These are phyloP conservation scores for Dendropsophus ebraccatus DNA, from an alignment of 2,113 vertebrate genomes.

Conservation along the genomic window DNA sequence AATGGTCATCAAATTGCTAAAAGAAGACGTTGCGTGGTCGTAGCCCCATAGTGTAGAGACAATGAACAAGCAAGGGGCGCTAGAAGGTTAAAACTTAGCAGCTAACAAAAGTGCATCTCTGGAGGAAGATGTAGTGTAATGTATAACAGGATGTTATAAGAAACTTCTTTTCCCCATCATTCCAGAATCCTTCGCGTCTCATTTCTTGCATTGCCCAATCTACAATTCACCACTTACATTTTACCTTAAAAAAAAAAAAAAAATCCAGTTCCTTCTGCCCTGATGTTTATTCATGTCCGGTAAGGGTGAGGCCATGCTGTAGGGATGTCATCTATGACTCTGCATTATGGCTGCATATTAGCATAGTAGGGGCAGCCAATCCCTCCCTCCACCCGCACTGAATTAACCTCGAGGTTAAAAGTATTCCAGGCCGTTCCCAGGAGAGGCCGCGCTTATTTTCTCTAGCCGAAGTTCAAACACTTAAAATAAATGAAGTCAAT, in stretches of 20 bases:
- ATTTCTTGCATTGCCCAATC: not conserved
- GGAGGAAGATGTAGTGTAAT: not conserved
- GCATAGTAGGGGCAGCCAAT: not conserved
- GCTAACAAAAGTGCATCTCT: too few species aligned
- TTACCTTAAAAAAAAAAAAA: not conserved
- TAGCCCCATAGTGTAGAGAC: too few species aligned
- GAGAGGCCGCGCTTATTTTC: slow-evolving; percentile 46
- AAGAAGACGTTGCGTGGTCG: too few species aligned
- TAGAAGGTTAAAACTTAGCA: too few species aligned
- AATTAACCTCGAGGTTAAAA: slow-evolving; percentile 9
- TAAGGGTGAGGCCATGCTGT: not conserved
- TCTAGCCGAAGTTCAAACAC: slow-evolving; percentile 14
- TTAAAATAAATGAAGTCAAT: slow-evolving; percentile 31
- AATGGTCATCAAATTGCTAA: too few species aligned
- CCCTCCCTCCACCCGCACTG: not conserved
- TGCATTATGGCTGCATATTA: not conserved
- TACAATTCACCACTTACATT: too few species aligned
- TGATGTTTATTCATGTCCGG: not conserved
- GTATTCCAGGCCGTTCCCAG: slow-evolving; percentile 8
- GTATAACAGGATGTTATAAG: not conserved
- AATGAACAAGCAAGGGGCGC: too few species aligned
- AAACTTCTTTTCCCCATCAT: not conserved
- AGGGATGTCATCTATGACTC: not conserved
- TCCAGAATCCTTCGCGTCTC: not conserved
- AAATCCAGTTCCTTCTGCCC: not conserved